phyloP scores from a whole-genome alignment of 2,888 invertebrate species.

The Xestia sexstrigata region DNA sequence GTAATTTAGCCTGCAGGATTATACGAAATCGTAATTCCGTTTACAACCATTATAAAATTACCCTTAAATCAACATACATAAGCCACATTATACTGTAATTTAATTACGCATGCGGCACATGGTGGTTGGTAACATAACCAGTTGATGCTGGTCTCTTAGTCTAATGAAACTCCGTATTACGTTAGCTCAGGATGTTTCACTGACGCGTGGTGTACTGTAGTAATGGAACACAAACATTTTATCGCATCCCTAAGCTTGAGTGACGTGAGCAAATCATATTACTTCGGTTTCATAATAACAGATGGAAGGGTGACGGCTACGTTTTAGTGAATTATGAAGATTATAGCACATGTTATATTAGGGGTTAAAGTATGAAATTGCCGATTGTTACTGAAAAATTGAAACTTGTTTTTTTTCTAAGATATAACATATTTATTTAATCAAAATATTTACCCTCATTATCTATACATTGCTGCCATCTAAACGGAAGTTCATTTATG shows the following conservation, averaged over 20 bases:
- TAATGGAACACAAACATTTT: background rate
- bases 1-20: background rate
- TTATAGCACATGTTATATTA: too few species aligned
- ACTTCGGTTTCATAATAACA: background rate
- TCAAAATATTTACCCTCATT: too few species aligned
- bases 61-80: background rate
- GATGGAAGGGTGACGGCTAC: background rate
- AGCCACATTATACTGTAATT: slow-evolving; percentile 1
- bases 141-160: background rate
- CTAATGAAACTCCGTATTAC: background rate
- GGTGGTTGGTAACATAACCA: background rate
- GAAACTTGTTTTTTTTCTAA: too few species aligned
- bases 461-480: too few species aligned
- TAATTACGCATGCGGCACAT: background rate
- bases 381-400: too few species aligned
- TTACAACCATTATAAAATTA: background rate
- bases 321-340: slow-evolving; percentile 12
- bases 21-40: background rate
- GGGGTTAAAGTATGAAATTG: too few species aligned
- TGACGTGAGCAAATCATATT: slow-evolving; percentile 1
- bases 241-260: background rate
- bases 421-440: too few species aligned
- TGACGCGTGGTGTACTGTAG: background rate
- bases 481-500: too few species aligned
- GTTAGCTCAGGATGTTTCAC: background rate